Conservation (phyloP, 2,888 invertebrate genomes). For the Hirtodrosophila duncani region DNA sequence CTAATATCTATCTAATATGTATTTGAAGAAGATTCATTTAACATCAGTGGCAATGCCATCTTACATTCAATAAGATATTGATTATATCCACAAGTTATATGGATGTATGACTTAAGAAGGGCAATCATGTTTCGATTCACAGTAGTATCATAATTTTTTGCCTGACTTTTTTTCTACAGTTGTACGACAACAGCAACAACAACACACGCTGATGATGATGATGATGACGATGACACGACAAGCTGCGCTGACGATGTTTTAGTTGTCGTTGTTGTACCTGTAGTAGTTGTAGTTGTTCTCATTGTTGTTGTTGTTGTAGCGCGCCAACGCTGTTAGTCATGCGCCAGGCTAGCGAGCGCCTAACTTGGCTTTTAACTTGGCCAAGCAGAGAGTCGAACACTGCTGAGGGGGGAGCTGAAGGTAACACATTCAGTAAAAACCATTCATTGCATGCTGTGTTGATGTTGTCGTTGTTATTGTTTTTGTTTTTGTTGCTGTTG, state of each 20-base stretch:
- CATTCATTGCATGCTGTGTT: slow-evolving; percentile 58
- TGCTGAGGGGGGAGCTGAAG: slow-evolving; percentile 13
- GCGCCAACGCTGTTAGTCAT: slow-evolving; percentile 70
- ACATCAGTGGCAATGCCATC: no score
- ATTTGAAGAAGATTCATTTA: no score
- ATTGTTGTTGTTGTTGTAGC: slow-evolving; percentile 45
- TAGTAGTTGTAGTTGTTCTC: slow-evolving; percentile 13
- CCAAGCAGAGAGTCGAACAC: slow-evolving; percentile 11
- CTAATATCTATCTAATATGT: no score
- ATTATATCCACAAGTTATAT: no score
- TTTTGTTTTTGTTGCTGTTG: slow-evolving; percentile 13
- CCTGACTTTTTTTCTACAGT: slow-evolving; percentile 22
- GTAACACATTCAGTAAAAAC: slow-evolving; percentile 15
- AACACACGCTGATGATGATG: no score
- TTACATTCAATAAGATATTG: no score
- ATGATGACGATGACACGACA: slow-evolving; percentile 57
- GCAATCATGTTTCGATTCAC: slow-evolving; percentile 18
- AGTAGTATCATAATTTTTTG: not conserved
- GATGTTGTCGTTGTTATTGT: slow-evolving; percentile 7
- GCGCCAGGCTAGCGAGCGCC: slow-evolving; percentile 43
- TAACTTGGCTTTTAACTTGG: slow-evolving; percentile 61
- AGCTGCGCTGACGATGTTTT: slow-evolving; percentile 48
- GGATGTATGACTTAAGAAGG: slow-evolving; percentile 17
- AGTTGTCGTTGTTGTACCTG: slow-evolving; percentile 30
- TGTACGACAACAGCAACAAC: slow-evolving; percentile 63